Conservation (phyloP, 2,797 vertebrate species). For the Neosalanx taihuensis region DNA sequence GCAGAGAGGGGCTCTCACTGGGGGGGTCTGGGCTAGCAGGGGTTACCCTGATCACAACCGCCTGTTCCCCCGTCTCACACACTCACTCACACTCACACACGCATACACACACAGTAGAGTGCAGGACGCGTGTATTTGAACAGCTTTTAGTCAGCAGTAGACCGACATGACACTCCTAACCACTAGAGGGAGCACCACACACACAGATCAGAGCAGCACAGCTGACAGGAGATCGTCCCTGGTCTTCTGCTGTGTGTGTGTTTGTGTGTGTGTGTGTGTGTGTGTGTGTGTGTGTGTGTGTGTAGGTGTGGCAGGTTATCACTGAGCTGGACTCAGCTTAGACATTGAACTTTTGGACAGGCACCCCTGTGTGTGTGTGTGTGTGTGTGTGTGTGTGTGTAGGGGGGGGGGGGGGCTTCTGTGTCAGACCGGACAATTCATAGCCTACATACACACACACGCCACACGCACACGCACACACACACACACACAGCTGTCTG, state of each 20-base stretch:
- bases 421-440: background rate
- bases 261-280: background rate
- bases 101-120: constrained; percentile 4
- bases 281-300: background rate
- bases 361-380: background rate
- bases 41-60: too few relatives aligned
- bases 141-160: too few relatives aligned
- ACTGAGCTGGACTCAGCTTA: background rate
- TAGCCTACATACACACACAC: background rate
- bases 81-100: background rate
- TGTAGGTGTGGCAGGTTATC: background rate
- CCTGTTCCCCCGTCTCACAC: background rate
- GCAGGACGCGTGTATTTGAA: too few relatives aligned
- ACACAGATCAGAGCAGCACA: background rate
- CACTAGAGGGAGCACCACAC: constrained; percentile 63
- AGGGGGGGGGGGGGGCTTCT: too few relatives aligned
- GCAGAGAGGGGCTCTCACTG: background rate
- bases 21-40: background rate
- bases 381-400: background rate
- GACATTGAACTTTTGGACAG: background rate
- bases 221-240: background rate
- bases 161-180: background rate
- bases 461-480: constrained; percentile 42
- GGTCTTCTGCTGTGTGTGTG: background rate
- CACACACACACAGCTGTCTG: constrained; percentile 20